A percentile compares a stretch with the other conserved stretches of the same genome.
Conservation (phyloP, 1,140 invertebrate genomes). For the Cherax destructor region DNA sequence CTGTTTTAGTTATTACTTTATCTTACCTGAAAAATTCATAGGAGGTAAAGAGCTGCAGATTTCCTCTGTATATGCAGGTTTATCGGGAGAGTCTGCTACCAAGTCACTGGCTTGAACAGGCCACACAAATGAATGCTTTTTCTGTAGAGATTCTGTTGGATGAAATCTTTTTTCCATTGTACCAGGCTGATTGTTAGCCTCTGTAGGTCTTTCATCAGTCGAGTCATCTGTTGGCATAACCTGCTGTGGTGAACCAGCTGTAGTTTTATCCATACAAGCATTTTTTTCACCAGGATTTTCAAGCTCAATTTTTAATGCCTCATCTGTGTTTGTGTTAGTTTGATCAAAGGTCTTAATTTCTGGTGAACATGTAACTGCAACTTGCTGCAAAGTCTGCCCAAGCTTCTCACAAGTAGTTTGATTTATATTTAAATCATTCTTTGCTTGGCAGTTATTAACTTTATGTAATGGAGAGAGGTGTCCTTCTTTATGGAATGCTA, state of each 20-base stretch:
- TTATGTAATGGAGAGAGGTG: not conserved
- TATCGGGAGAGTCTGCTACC: not conserved
- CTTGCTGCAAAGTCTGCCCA: not conserved
- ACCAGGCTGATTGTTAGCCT: not conserved
- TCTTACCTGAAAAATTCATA: not conserved
- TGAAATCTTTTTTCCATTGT: not conserved
- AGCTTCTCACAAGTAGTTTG: not conserved
- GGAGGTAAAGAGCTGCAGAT: not conserved
- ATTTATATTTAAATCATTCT: not conserved
- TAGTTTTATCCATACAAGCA: not conserved
- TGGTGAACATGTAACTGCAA: not conserved
- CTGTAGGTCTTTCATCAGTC: not conserved
- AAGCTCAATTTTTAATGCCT: not conserved
- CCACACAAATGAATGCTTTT: slow-evolving; percentile 4
- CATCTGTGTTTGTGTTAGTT: not conserved
- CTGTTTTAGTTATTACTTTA: not conserved
- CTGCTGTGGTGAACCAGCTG: not conserved
- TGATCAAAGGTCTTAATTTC: not conserved
- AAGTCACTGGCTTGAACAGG: slow-evolving; percentile 22
- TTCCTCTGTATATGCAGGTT: not conserved
- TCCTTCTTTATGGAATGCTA: not conserved
- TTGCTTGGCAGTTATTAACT: not conserved
- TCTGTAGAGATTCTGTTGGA: not conserved
- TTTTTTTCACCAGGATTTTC: no score
- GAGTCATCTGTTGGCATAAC: not conserved